Evolutionary conservation across 2,113 vertebrate genomes (phyloP).

Genomic region (Pithys albifrons): DNA sequence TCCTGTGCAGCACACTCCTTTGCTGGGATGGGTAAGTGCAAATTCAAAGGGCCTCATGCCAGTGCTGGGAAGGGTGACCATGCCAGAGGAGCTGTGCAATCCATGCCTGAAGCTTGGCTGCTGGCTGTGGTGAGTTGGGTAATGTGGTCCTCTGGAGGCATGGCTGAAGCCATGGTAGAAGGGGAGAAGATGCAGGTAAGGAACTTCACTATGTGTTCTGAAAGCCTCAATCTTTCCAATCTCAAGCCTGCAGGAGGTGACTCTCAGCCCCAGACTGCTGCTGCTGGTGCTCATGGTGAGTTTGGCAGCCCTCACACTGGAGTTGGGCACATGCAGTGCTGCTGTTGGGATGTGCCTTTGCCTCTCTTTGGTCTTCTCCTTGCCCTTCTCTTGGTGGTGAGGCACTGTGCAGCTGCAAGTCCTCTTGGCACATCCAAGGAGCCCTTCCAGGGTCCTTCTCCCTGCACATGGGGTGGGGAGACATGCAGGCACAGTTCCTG

Average conservation of each 20-base stretch:
- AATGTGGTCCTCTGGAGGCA: fast-evolving
- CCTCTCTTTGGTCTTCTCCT: neutral
- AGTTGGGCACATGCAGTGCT: fast-evolving
- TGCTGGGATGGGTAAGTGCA: neutral
- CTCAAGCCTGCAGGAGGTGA: neutral
- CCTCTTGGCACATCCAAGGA: neutral
- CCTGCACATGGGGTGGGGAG: fast-evolving
- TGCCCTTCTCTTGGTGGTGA: neutral
- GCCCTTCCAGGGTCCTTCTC: neutral
- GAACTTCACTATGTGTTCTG: fast-evolving
- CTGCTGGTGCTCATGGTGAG: neutral
- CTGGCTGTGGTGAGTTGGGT: fast-evolving
- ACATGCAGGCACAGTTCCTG: fast-evolving
- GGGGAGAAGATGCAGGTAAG: neutral
- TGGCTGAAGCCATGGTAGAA: fast-evolving
- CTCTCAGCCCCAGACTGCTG: neutral
- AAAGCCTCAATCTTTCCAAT: neutral
- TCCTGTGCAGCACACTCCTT: fast-evolving
- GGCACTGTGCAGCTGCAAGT: neutral
- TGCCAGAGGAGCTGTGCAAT: fast-evolving
- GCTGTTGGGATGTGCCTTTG: neutral
- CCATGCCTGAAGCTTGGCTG: fast-evolving
- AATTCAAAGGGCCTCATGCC: neutral
- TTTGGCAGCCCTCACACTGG: fast-evolving
- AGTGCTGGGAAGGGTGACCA: neutral